phyloP scores from a whole-genome alignment of 1,140 invertebrate genomes.

The Tetramorium alpestre region DNA sequence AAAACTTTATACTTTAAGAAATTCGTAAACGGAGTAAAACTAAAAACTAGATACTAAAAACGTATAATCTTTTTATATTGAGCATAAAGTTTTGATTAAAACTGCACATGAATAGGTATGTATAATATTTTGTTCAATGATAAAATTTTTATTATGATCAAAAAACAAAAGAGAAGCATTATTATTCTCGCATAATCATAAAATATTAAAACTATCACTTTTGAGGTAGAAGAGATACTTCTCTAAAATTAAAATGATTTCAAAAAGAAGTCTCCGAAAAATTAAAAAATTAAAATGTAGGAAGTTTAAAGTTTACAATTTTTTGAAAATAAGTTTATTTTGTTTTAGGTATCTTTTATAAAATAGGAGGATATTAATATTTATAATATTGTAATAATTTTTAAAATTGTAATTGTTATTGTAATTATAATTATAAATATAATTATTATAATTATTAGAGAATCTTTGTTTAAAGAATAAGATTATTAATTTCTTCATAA shows the following conservation, averaged over 20 bases:
- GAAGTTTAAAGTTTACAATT: background rate
- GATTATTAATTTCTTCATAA: background rate
- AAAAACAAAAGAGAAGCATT: background rate
- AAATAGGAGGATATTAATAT: background rate
- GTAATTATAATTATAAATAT: too few species aligned
- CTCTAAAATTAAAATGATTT: background rate
- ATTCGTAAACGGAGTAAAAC: background rate
- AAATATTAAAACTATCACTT: constrained; percentile 5
- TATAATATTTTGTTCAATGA: background rate
- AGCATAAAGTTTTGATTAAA: constrained; percentile 11
- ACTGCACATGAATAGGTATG: background rate
- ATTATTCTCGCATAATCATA: background rate
- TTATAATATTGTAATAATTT: background rate
- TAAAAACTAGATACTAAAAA: background rate
- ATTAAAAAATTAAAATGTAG: background rate
- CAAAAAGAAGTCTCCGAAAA: background rate
- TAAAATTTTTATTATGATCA: background rate
- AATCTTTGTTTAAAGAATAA: background rate
- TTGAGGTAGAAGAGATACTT: background rate
- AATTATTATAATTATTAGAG: background rate
- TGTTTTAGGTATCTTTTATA: background rate
- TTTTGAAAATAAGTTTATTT: background rate
- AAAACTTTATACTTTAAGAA: background rate
- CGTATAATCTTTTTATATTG: background rate
- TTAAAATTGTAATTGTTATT: too few species aligned